Percentiles rank a stretch among this genome's conserved stretches.
Conservation (phyloP, 2,113 vertebrate genomes). For the Mus pahari region DNA sequence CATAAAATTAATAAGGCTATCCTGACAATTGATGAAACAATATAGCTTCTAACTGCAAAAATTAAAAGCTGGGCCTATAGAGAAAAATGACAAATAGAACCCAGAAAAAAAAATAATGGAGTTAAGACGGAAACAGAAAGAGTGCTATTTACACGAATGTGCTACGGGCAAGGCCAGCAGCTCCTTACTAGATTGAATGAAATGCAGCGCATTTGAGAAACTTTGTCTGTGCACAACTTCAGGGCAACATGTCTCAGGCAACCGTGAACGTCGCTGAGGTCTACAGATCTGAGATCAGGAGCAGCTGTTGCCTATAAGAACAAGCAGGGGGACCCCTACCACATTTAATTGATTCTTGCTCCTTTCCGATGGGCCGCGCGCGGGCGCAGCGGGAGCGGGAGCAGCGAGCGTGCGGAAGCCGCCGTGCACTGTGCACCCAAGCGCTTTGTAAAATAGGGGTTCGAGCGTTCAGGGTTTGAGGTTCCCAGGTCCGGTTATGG, state of each 20-base stretch:
- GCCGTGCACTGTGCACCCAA: neutral
- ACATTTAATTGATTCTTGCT: neutral
- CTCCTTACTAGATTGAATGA: slow-evolving; percentile 88
- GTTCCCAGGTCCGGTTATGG: slow-evolving; percentile 37
- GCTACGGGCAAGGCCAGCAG: neutral
- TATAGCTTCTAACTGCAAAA: neutral
- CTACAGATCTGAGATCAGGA: slow-evolving; percentile 87
- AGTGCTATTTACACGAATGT: neutral
- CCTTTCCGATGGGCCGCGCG: neutral
- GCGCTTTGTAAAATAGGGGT: slow-evolving; percentile 20
- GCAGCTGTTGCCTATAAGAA: slow-evolving; percentile 87
- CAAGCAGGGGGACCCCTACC: slow-evolving; percentile 10
- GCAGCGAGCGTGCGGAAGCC: neutral
- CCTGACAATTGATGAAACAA: neutral
- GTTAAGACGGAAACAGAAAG: slow-evolving; percentile 47
- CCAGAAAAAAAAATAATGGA: neutral
- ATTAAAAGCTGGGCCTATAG: slow-evolving; percentile 33
- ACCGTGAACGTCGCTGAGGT: slow-evolving; percentile 85
- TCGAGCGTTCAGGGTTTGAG: slow-evolving; percentile 46
- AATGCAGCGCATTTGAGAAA: slow-evolving; percentile 88
- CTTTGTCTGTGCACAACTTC: slow-evolving; percentile 85
- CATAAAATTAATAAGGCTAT: neutral
- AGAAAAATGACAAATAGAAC: slow-evolving; percentile 18
- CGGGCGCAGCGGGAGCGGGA: neutral
- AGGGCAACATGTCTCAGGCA: slow-evolving; percentile 86